Evolutionary conservation across 2,888 invertebrate species (phyloP), one percentile per base, ranked within the genome.

Genomic region (Cremastobaeus sp.): DNA sequence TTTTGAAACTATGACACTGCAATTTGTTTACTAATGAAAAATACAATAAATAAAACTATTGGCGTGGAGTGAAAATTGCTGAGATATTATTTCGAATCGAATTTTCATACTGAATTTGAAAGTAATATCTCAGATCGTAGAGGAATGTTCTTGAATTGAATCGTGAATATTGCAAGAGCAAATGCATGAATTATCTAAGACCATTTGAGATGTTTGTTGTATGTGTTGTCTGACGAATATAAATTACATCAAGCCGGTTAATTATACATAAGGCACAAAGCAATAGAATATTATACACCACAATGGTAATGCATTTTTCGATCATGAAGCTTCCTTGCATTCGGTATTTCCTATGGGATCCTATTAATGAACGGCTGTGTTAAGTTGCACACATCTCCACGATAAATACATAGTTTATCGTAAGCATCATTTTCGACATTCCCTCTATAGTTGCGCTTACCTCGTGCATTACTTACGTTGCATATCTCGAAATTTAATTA

Each of bases 61-160:
- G n/a, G n/a, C n/a, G n/a, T n/a, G n/a, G n/a, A n/a, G n/a, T n/a
- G n/a, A n/a, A n/a, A n/a, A n/a, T n/a, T n/a, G n/a, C n/a, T n/a
- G 20, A 28, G 45, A 48, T 55, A 65, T 65, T 68, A 68, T 35
- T 50, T 68, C n/a, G n/a, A n/a, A n/a, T n/a, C n/a, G n/a, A n/a
- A n/a, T n/a, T n/a, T n/a, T n/a, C n/a, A n/a, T n/a, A n/a, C n/a
- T n/a, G n/a, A n/a, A n/a, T n/a, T n/a, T n/a, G n/a, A n/a, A n/a
- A n/a, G n/a, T n/a, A n/a, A n/a, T n/a, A n/a, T n/a, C n/a, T n/a
- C n/a, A n/a, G n/a, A n/a, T n/a, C n/a, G n/a, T n/a, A n/a, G n/a
- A n/a, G n/a, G n/a, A n/a, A n/a, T n/a, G n/a, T n/a, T n/a, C n/a
- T n/a, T n/a, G n/a, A n/a, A n/a, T n/a, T n/a, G n/a, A n/a, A n/a